Base-by-base conservation (phyloP, 2,113 vertebrate genomes). In the Oreocharis arfaki region DNA sequence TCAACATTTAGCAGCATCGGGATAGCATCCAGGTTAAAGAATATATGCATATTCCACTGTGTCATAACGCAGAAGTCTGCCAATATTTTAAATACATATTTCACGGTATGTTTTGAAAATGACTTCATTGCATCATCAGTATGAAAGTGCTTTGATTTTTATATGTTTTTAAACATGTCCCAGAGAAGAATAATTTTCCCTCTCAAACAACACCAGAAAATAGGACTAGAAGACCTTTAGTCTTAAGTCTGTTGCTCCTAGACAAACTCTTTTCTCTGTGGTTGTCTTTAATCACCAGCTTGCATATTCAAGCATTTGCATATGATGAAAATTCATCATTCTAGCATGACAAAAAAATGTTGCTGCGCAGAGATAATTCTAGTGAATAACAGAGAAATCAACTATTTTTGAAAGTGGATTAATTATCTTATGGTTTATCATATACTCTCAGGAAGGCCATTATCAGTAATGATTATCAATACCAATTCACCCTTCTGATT, bases 241-340 rank as follows among this genome's bases (percentile, higher is more conserved):
- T 67, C 30, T 80, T 57, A n/a, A 8, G 39, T 89, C 52, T 94
- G 59, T 63, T 91, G 15, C 39, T 84, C 22, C 70, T 74, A 64
- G 56, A 77, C 21, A 79, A 75, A 50, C 18, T 18, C 16, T 80
- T 91, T 44, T 35, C 77, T 93, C 73, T 69, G 27, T 33, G 46
- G 35, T 71, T 83, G 49, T n/a, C 17, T 85, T 87, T 83, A 93
- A 53, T 77, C 42, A 91, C 27, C 3, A 22, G 42, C 39, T 95
- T 81, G 63, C 42, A 49, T 55, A 70, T 74, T 56, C 63, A 32
- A 74, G 8, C 35, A 91, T 76, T 80, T 89, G 37, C 53, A 56
- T 82, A 30, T 85, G 46, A 85, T 80, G 67, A 93, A 95, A 88
- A 94, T 90, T 88, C 50, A 77, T 88, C 19, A 88, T 70, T 79